Conservation (phyloP, 2,113 vertebrate genomes). For the Rhea pennata region DNA sequence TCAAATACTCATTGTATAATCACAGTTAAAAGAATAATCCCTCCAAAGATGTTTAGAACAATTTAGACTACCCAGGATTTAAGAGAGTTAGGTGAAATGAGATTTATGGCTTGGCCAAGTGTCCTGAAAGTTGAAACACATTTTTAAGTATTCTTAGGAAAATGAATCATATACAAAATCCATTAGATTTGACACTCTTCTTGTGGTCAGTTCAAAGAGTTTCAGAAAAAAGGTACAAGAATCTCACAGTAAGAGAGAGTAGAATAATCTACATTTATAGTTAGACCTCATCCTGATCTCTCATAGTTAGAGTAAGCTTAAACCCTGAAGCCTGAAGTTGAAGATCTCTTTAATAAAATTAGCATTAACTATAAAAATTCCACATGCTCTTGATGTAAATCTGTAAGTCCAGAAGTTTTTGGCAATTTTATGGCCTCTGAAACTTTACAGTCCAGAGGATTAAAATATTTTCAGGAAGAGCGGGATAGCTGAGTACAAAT, state of each 20-base stretch:
- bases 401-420: background rate
- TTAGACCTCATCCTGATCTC: background rate
- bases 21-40: constrained; percentile 74
- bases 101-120: constrained; percentile 49
- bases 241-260: background rate
- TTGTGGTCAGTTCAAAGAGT: background rate
- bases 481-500: background rate
- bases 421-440: background rate
- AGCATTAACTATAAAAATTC: background rate
- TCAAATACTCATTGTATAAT: constrained; percentile 68
- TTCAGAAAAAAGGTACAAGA: background rate
- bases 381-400: background rate
- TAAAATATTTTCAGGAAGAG: background rate
- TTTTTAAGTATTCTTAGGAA: background rate
- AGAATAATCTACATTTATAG: background rate
- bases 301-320: background rate
- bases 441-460: background rate
- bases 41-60: constrained; percentile 62
- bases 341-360: background rate
- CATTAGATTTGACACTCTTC: background rate
- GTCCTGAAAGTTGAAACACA: constrained; percentile 55
- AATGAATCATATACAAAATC: background rate
- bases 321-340: background rate
- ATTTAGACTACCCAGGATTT: constrained; percentile 70
- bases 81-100: constrained; percentile 63